Percentiles rank a stretch among this genome's conserved stretches.
These are phyloP conservation scores for rabbit (Oryctolagus cuniculus) DNA, from an alignment of 2,113 vertebrate genomes.

Conservation along the genomic window mOryCun1.1 NC_091432.1:227832501-227833000, in stretches of 20 bases:
- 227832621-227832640: slow-evolving; percentile 57
- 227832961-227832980: too few species aligned
- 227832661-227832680: slow-evolving; percentile 9
- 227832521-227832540: slow-evolving; percentile 40
- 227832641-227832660: neutral
- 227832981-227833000: too few species aligned
- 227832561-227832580: slow-evolving; percentile 25
- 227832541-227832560: neutral
- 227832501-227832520: slow-evolving; percentile 41
- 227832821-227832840: slow-evolving; percentile 42
- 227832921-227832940: too few species aligned
- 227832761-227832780: slow-evolving; percentile 31
- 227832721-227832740: slow-evolving; percentile 59
- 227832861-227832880: slow-evolving; percentile 30
- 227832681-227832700: slow-evolving; percentile 14
- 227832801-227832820: neutral
- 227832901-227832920: neutral
- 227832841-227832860: slow-evolving; percentile 35
- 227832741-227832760: neutral
- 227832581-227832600: neutral
- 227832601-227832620: neutral
- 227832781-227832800: slow-evolving; percentile 37
- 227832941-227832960: too few species aligned
- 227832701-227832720: slow-evolving; percentile 47
- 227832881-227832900: neutral